Conservation (phyloP, 2,113 vertebrate genomes). For the Entomyzon cyanotis region DNA sequence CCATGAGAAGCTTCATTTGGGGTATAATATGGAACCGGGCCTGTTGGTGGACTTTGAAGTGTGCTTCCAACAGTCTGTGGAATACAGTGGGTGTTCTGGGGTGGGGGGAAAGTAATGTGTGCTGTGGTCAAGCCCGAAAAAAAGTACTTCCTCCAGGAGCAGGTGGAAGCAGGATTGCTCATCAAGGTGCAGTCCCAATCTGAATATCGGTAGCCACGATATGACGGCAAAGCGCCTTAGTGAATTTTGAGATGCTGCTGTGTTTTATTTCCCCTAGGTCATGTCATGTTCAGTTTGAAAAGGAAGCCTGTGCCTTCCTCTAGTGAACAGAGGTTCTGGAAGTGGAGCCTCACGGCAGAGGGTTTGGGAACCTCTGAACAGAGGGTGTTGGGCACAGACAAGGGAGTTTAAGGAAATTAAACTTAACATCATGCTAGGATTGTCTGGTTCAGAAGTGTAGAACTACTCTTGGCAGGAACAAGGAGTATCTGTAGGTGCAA, state of each 20-base stretch:
- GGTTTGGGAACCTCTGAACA: not conserved
- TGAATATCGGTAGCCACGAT: not conserved
- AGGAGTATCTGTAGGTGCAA: not conserved
- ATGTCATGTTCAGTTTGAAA: not conserved
- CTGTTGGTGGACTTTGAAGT: not conserved
- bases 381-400: fast-evolving
- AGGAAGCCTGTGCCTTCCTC: not conserved
- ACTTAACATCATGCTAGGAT: not conserved
- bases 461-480: not conserved
- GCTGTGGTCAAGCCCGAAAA: not conserved
- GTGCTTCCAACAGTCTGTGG: not conserved
- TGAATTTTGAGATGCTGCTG: not conserved
- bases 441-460: not conserved
- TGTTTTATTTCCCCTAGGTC: not conserved
- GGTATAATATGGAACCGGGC: fast-evolving
- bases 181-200: no score
- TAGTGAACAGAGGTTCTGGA: not conserved
- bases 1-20: fast-evolving
- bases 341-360: not conserved
- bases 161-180: not conserved
- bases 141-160: not conserved
- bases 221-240: not conserved
- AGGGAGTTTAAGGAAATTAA: not conserved
- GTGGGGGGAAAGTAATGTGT: fast-evolving
- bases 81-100: not conserved